Evolutionary conservation across 1,140 invertebrate species (phyloP), one percentile per base, ranked within the genome.

Genomic region (Plectrocnemia conspersa): DNA sequence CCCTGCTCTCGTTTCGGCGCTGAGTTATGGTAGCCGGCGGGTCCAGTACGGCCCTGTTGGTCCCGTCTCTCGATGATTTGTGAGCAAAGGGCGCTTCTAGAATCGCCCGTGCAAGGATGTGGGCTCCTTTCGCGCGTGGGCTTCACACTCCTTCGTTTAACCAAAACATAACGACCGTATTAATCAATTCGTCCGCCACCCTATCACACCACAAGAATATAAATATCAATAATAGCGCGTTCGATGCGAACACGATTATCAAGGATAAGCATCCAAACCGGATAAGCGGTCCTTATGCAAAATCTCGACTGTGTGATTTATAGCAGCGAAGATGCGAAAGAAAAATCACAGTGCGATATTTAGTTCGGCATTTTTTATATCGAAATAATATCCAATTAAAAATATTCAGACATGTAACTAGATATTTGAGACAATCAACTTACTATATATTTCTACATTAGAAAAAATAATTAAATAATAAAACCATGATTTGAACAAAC

Each of bases 121-220:
- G 16, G 9, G 41, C 41, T 44, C 10, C 41, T 16, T n/a, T 5
- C 38, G 2, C 46, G 47, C 47, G 47, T 50, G 47, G 47, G 47
- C 35, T 48, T 35, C 46, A 16, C 29, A 50, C 33, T 24, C 33
- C 47, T 50, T 32, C 7, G 18, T 32, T 47, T 38, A 11, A 22
- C 21, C 25, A 29, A 33, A 13, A 13, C 45, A 11, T 50, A 50
- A 50, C 47, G 47, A 50, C 32, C 47, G 21, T 50, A 50, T 50
- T 50, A 50, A 50, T 50, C 47, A 50, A 35, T 48, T 48, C 46
- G 29, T 48, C 29, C 47, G 47, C 33, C 47, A 27, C 47, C 47
- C 2, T 47, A 47, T 24, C 10, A 24, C 19, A 24, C 46, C 18
- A 22, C 33, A n/a, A 32, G 13, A 38, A 50, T 50, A 27, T 29